Conservation (phyloP, 23 tunicate species). For the Botrylloides violaceus region DNA sequence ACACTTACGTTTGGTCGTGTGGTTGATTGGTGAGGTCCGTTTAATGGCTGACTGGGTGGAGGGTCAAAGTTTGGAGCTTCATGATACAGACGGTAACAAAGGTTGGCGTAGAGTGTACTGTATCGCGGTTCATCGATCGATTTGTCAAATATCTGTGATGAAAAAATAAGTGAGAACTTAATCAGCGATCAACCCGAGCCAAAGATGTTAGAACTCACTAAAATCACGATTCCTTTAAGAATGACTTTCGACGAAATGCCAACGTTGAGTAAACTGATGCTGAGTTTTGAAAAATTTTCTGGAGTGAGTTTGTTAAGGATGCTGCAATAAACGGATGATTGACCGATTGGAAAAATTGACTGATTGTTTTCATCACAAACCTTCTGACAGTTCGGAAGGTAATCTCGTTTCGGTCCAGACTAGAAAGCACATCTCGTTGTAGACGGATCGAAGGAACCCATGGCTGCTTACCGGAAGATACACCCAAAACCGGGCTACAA, state of each 20-base stretch:
- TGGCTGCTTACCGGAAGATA: conserved; percentile 41
- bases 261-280: conserved; percentile 57
- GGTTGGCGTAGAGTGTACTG: conserved; percentile 86
- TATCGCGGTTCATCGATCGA: conserved; percentile 87
- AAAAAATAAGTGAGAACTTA: background rate
- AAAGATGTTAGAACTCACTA: conserved; percentile 34
- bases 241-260: conserved; percentile 57
- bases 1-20: conserved; percentile 28
- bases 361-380: no score
- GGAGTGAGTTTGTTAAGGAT: conserved; percentile 92
- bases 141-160: conserved; percentile 73
- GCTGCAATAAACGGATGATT: conserved; percentile 37
- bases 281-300: conserved; percentile 79
- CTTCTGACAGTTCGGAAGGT: conserved; percentile 54
- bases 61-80: conserved; percentile 96
- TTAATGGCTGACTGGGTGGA: conserved; percentile 13
- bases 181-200: background rate
- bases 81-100: conserved; percentile 85
- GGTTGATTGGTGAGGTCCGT: conserved; percentile 4
- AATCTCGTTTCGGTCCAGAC: conserved; percentile 34
- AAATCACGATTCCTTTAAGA: conserved; percentile 69
- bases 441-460: conserved; percentile 62
- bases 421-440: conserved; percentile 26
- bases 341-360: no score
- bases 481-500: conserved; percentile 52